Base-by-base conservation (phyloP, 2,113 vertebrate species). In the Madoqua kirkii region DNA sequence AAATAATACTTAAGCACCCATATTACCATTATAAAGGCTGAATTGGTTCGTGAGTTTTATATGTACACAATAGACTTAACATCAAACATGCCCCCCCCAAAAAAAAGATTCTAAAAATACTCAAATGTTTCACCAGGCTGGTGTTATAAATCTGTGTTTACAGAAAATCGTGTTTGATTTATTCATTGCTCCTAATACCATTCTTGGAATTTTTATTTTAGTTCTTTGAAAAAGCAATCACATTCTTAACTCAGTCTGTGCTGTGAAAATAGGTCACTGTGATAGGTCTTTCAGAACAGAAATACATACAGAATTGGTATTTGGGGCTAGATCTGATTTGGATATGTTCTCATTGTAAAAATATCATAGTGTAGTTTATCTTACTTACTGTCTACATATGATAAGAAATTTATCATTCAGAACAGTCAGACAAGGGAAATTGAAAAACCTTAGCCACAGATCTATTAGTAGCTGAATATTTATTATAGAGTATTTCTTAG, bases 281-380 rank as follows among this genome's bases (percentile, higher is more conserved):
- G 95, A 96, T 98, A 98, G 78, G 90, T 87, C 59, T 81, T 3
- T 98, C 92, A 98, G 95, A 95, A 94, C 94, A 55, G 79, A 97
- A 97, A 92, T 36, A 55, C 78, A 87, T 95, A 40, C 83, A 83
- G 85, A 98, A 97, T 90, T 97, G 95, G 94, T 98, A 97, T 98
- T 98, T 96, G 78, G 96, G 93, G 76, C 91, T 43, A 9, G 96
- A 95, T 95, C 93, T 97, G 95, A 87, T 88, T 89, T 84, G 79
- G 93, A 87, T 98, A 97, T 95, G 45, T 78, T 98, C 85, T 97
- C 40, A 71, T 74, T 98, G 79, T 98, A 95, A 98, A 98, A 98
- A 96, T 98, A 98, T 97, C 96, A 97, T 67, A 95, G 93, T 97
- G 50, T 78, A 95, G 98, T 98, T 98, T 98, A 94, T 98, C 96